phyloP scores from a whole-genome alignment of 2,888 invertebrate species.

The Ormia ochracea region DNA sequence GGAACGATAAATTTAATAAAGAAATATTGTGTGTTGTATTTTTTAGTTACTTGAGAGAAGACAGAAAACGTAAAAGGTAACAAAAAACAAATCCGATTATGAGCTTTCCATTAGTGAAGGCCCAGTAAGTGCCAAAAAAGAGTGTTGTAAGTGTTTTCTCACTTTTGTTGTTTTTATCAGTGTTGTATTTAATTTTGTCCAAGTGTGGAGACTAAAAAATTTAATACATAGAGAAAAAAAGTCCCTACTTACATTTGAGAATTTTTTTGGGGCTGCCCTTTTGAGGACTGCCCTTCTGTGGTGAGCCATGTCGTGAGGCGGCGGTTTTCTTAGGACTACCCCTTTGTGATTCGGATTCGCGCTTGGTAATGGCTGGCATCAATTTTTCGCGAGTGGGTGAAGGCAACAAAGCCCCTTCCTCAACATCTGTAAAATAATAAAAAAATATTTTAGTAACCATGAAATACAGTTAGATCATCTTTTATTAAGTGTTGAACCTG shows the following conservation, averaged over 20 bases:
- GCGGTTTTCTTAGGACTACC: constrained; percentile 77
- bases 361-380: constrained; percentile 81
- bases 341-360: constrained; percentile 76
- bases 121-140: constrained; percentile 32
- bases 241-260: constrained; percentile 75
- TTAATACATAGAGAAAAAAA: background rate
- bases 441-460: background rate
- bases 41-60: background rate
- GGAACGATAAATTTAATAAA: background rate
- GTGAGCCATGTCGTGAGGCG: constrained; percentile 77
- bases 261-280: constrained; percentile 80
- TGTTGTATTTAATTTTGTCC: too few relatives aligned
- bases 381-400: constrained; percentile 85
- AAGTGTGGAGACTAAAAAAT: constrained; percentile 11
- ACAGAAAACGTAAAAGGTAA: background rate
- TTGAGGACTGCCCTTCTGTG: constrained; percentile 78
- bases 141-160: background rate
- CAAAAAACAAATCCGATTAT: background rate
- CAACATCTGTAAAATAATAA: constrained; percentile 74
- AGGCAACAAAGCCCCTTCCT: constrained; percentile 82
- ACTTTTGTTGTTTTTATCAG: background rate
- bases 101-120: background rate
- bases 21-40: background rate
- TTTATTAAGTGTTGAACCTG: constrained; percentile 77
- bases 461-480: background rate